Conservation (phyloP, 2,797 vertebrate genomes). For the Gallinago nigripennis region DNA sequence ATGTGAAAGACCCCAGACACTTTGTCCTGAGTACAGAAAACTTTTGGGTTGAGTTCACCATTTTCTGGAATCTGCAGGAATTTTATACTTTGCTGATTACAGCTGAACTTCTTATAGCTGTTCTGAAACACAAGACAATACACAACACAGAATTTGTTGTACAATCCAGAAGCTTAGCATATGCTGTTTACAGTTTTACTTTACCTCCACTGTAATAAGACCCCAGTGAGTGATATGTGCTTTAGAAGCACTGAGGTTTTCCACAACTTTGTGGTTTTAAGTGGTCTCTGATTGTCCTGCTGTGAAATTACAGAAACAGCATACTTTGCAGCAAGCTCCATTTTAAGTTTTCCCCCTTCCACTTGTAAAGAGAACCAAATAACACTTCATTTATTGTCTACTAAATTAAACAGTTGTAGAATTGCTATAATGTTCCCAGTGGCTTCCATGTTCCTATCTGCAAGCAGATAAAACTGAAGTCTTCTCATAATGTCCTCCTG, state of each 20-base stretch:
- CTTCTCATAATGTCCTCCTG: background rate
- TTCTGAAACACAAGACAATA: background rate
- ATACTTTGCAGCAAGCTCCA: background rate
- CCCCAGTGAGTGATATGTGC: background rate
- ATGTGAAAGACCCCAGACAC: background rate
- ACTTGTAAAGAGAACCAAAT: slow-evolving; percentile 6
- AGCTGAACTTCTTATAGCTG: background rate
- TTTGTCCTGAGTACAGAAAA: background rate
- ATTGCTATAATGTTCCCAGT: background rate
- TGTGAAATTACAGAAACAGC: slow-evolving; percentile 30
- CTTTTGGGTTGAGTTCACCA: background rate
- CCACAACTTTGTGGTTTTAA: slow-evolving; percentile 2
- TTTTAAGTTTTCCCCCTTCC: slow-evolving; percentile 9
- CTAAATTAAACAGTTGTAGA: slow-evolving; percentile 28
- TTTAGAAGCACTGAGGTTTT: slow-evolving; percentile 18
- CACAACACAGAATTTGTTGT: background rate
- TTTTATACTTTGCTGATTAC: background rate
- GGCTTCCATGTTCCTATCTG: background rate
- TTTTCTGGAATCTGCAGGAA: background rate
- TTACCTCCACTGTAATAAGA: background rate
- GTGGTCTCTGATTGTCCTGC: background rate
- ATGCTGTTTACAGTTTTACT: background rate
- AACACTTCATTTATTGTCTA: slow-evolving; percentile 4
- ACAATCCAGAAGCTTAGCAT: background rate
- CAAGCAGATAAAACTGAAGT: background rate